Evolutionary conservation across 1,140 invertebrate species (phyloP), one percentile per base, ranked within the genome.

Genomic region (Drosophila melanica): DNA sequence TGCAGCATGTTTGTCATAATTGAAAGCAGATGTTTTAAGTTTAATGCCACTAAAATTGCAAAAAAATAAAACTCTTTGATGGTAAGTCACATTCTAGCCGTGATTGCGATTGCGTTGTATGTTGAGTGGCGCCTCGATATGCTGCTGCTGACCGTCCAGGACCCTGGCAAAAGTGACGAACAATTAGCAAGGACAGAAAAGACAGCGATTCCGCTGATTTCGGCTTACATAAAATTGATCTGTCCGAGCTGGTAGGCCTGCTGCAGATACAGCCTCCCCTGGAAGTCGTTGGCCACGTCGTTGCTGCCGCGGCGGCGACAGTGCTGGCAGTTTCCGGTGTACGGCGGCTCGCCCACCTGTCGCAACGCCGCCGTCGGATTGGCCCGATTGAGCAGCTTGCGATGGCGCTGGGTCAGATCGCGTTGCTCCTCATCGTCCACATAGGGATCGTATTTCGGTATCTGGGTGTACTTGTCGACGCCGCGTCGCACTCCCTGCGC

Each of bases 1-100:
- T 47, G 33, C 37, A 42, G 55, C 50, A 63, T 63, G 41, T 45
- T 47, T 63, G 45, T 68, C 47, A 60, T 80, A 80, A 80, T 81
- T 78, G 57, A 54, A 67, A 58, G 62, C 70, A 80, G 47, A 67
- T 81, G 35, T 62, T 59, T 59, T 4, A 23, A 67, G 37, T 72
- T 72, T 66, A 58, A 65, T 71, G 33, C 11, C 42, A 48, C 33
- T 58, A 30, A 50, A 39, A 58, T 35, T 48, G 50, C n/a, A 14
- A 27, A 60, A 42, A 44, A 42, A 44, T 30, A 51, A 44, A 16
- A 35, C 10, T 3, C 9, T n/a, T 39, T 11, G n/a, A 51, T 14
- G n/a, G 7, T n/a, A 9, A 8, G 6, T 16, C 23, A n/a, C 6
- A 10, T 45, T 23, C 37, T 66, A 66, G 35, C 27, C 62, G 33